Base-by-base conservation (phyloP, 2,797 vertebrate species). In the Kryptolebias ocellatus region DNA sequence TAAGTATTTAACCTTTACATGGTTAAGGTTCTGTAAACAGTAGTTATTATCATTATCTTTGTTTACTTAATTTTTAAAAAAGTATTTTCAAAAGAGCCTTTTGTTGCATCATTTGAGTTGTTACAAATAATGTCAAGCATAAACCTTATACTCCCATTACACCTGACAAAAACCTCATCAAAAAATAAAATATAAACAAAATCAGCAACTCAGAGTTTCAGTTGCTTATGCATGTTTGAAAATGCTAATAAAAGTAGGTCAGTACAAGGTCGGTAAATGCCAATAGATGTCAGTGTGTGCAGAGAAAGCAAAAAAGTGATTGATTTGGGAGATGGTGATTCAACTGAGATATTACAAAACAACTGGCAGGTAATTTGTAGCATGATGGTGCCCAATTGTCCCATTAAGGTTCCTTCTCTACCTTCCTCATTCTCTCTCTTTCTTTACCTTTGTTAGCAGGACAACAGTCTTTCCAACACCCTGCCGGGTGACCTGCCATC, bases 331-430 rank as follows among this genome's bases (percentile, higher is more conserved):
- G 60, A 74, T 47, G 49, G 81, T 69, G 83, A 90, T 87, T 85
- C 78, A 80, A 69, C 79, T 53, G 78, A 81, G 84, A 79, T 83
- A 84, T 91, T 89, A 89, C 86, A 89, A 80, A 83, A 83, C 88
- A 90, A 80, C 83, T 84, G 81, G 87, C 84, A 91, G 90, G 90
- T 91, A 80, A 92, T 95, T 94, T 93, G 92, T 89, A 89, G 79
- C 83, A 86, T 86, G 85, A 90, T 91, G 82, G 83, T 78, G 61
- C 70, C 79, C 78, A 72, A 84, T 89, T 89, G 87, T 75, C 70
- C 77, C 60, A 83, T 87, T 88, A 83, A 76, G 66, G 58, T 70
- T 29, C 65, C 51, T 62, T 67, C 60, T 73, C 60, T 67, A 17
- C 53, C 53, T 61, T 17, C 47, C 46, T 61, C 64, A 27, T 24